Evolutionary conservation across 2,113 vertebrate species (phyloP), one percentile per base, ranked within the genome.

Genomic region (Nycticorax nycticorax): DNA sequence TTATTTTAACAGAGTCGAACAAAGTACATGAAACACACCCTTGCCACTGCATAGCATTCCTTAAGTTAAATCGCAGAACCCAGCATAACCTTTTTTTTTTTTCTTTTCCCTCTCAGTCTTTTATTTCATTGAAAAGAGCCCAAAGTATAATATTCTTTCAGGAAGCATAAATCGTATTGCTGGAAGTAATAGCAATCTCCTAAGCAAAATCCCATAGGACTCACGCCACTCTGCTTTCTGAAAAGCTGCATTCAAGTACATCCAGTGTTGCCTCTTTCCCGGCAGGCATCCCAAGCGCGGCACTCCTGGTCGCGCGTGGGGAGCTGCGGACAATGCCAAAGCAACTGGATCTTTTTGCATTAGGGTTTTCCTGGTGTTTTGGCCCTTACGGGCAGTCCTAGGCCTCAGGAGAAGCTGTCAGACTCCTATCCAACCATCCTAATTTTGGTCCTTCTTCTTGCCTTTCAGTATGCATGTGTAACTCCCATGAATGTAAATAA

Each of bases 151-250:
- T 96, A 97, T 84, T 97, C 85, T 96, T 98, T 83, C 67, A 97
- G 72, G 94, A 97, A 97, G 63, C 78, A 97, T 96, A 93, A 97
- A 96, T 96, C 95, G 57, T 95, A 97, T 97, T 97, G 85, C 96
- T 97, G 91, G 90, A 98, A 98, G 94, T 96, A 98, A 97, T 95
- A 97, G 93, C 79, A 48, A 85, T 95, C 96, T 96, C 78, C 97
- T 95, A 68, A 91, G 63, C 41, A 85, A 82, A 91, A 87, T 95
- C 97, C 94, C 94, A 3, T 6, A 91, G 94, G 97, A 90, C 80
- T 93, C 74, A 23, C 19, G 27, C 79, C 76, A 68, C 67, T 89
- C 76, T 95, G 85, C 89, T 97, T 95, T 96, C 95, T 93, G 91
- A 95, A 97, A 95, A 96, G 57, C 93, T 97, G 23, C 80, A 62